Percentiles rank a stretch among this genome's conserved stretches.
phyloP scores from a whole-genome alignment of 2,113 vertebrate genomes.

The Sclerurus mexicanus region DNA sequence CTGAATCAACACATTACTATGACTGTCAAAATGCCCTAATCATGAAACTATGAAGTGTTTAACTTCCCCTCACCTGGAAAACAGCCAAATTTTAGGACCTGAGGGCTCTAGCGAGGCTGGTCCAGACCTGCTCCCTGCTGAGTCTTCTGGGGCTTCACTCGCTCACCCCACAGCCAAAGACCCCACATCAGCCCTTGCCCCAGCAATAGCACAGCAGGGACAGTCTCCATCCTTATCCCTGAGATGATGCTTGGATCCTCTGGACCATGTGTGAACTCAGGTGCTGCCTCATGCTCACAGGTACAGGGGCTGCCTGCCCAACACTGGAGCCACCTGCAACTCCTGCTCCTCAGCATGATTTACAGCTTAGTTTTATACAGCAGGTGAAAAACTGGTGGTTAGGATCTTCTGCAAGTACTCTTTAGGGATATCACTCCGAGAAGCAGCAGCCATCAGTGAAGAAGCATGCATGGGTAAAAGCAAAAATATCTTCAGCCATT shows the following conservation, averaged over 20 bases:
- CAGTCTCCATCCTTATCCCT: neutral
- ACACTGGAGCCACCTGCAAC: fast-evolving
- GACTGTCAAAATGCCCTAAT: neutral
- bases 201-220: fast-evolving
- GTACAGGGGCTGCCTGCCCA: neutral
- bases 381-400: neutral
- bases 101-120: neutral
- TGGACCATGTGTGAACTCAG: neutral
- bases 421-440: neutral
- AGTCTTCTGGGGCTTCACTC: fast-evolving
- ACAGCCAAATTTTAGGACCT: neutral
- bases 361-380: neutral
- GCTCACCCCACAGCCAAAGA: fast-evolving
- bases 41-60: neutral
- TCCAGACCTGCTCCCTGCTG: fast-evolving
- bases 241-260: neutral
- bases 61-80: neutral
- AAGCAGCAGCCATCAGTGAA: neutral
- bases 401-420: neutral
- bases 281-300: neutral
- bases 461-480: fast-evolving
- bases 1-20: too few species aligned
- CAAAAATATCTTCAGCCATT: neutral
- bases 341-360: neutral
- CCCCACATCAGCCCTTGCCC: neutral